A percentile compares a stretch with the other conserved stretches of the same genome.
Evolutionary conservation across 2,888 invertebrate species (phyloP).

Genomic region (Dynastes hyllus): DNA sequence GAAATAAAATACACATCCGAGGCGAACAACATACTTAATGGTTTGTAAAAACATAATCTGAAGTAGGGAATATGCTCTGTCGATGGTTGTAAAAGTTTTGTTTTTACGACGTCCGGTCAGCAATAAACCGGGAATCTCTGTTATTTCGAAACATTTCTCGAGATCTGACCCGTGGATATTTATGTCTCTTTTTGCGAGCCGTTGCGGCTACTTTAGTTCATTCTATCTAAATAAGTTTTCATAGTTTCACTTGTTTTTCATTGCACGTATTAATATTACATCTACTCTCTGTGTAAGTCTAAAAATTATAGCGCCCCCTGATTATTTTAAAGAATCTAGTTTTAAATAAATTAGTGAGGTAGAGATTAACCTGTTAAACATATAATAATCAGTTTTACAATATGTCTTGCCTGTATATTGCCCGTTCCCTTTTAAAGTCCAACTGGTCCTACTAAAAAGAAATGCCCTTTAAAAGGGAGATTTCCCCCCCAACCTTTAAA

Average conservation of each 20-base stretch:
- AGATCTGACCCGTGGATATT: constrained; percentile 3
- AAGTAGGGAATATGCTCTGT: constrained; percentile 27
- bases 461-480: too few relatives aligned
- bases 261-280: background rate
- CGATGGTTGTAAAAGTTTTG: constrained; percentile 39
- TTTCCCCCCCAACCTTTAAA: too few relatives aligned
- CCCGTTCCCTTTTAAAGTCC: too few relatives aligned
- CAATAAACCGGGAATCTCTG: constrained; percentile 1
- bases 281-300: too few relatives aligned
- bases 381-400: too few relatives aligned
- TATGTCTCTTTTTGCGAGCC: constrained; percentile 10
- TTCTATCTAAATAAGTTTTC: background rate
- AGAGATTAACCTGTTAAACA: too few relatives aligned
- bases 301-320: too few relatives aligned
- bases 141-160: constrained; percentile 21
- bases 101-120: constrained; percentile 39
- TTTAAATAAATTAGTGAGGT: too few relatives aligned
- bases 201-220: background rate
- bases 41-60: constrained; percentile 40
- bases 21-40: constrained; percentile 25
- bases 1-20: constrained; percentile 25
- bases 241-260: background rate
- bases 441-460: too few relatives aligned
- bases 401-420: too few relatives aligned
- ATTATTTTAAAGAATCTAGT: too few relatives aligned